These are phyloP conservation scores for Hypomesus transpacificus DNA, from an alignment of 2,113 vertebrate species.

Conservation along the genomic window DNA sequence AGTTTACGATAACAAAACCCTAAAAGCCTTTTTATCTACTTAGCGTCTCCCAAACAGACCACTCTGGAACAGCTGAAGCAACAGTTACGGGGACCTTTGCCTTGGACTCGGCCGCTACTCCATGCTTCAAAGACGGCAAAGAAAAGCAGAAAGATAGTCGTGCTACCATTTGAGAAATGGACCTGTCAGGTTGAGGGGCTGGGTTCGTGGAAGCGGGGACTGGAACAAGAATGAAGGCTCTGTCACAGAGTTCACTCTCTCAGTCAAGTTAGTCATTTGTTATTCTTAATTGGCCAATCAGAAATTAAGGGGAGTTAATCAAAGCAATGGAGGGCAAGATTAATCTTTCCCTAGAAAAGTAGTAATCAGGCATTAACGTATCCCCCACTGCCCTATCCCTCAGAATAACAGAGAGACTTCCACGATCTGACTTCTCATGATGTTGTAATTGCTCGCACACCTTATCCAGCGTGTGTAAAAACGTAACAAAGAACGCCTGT, in stretches of 20 bases:
- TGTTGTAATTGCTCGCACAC: constrained; percentile 58
- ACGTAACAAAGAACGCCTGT: constrained; percentile 54
- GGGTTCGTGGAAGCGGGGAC: constrained; percentile 13
- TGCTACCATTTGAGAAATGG: constrained; percentile 46
- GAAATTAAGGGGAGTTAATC: constrained; percentile 49
- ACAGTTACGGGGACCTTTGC: constrained; percentile 61
- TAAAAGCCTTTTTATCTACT: constrained; percentile 33
- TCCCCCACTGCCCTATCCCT: constrained; percentile 34
- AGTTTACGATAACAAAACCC: constrained; percentile 49
- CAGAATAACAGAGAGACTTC: constrained; percentile 31
- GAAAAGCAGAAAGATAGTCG: constrained; percentile 37
- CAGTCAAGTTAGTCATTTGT: constrained; percentile 9
- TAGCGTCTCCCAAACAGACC: constrained; percentile 32
- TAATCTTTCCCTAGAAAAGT: constrained; percentile 26
- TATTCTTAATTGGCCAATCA: constrained; percentile 56
- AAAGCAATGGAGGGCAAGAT: constrained; percentile 41
- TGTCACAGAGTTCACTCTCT: constrained; percentile 1
- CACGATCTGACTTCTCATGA: constrained; percentile 26
- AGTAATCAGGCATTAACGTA: constrained; percentile 15
- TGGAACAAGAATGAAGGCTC: constrained; percentile 16
- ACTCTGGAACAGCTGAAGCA: constrained; percentile 62
- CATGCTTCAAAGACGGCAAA: constrained; percentile 33
- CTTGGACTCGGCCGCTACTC: constrained; percentile 46
- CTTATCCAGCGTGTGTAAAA: constrained; percentile 54
- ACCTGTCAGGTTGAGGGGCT: neutral